Conservation (phyloP, 1,140 invertebrate species). For the Drosophila sulfurigaster region DNA sequence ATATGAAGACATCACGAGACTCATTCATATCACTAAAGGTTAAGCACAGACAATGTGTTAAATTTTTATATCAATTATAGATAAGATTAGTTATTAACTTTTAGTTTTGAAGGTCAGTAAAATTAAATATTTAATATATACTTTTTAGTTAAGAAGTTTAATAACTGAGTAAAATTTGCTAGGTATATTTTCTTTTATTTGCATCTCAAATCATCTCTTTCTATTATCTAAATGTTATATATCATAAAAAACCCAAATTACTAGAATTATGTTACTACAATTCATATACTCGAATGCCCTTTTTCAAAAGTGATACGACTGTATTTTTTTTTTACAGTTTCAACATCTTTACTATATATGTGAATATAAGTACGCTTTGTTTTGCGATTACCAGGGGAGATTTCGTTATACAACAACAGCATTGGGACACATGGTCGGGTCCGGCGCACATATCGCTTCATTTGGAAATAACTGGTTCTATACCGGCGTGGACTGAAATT, state of each 20-base stretch:
- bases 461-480: slow-evolving; percentile 71
- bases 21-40: background rate
- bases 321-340: background rate
- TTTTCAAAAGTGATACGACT: slow-evolving; percentile 13
- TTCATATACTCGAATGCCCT: background rate
- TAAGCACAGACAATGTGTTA: background rate
- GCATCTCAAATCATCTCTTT: too few species aligned
- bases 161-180: too few species aligned
- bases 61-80: background rate
- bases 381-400: slow-evolving; percentile 45
- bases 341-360: slow-evolving; percentile 16
- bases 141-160: too few species aligned
- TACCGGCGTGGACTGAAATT: slow-evolving; percentile 68
- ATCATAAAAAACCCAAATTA: background rate
- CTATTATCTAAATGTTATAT: background rate
- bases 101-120: too few species aligned
- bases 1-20: background rate
- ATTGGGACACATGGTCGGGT: slow-evolving; percentile 47
- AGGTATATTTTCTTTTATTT: too few species aligned
- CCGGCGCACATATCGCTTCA: slow-evolving; percentile 53
- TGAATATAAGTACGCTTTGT: slow-evolving; percentile 39
- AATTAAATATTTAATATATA: too few species aligned
- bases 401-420: slow-evolving; percentile 60
- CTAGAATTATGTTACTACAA: too few species aligned
- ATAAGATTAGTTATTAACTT: background rate